Base-by-base conservation (phyloP, 2,113 vertebrate genomes). In the Acrocephalus arundinaceus region DNA sequence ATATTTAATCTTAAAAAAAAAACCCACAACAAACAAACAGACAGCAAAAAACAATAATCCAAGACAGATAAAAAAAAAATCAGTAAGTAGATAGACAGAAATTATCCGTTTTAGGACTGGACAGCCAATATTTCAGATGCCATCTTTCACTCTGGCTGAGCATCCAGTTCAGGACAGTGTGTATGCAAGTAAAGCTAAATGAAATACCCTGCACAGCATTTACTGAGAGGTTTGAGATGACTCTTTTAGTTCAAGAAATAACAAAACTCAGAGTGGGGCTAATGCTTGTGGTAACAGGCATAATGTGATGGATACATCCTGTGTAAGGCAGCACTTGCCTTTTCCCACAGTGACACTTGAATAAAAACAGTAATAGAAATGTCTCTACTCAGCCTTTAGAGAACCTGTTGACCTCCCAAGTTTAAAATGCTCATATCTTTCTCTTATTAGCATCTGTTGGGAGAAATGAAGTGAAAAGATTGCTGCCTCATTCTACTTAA, bases 401-500 rank as follows among this genome's bases (percentile, higher is more conserved):
- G 66, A 54, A 68, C 39, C 72, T 91, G 65, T 90, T 93, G 72
- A 89, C 85, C 57, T 91, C 65, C 75, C 22, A 65, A 78, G 46
- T 84, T 86, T 74, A 86, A 92, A 96, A 49, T 63, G 43, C 49
- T 92, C 65, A 5, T 77, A 70, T 83, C 59, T 93, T 72, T 80
- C n/a, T 73, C 43, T 85, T 63, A 58, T 65, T 78, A 93, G 39
- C 63, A 65, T 63, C 87, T 72, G 23, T 67, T 72, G 62, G 76
- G 87, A 88, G 87, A 93, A 88, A 55, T 61, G 30, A 80, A 93
- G 51, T 89, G 90, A 71, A 88, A 75, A 78, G 54, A 87, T 83
- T 68, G 51, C 68, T 87, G 61, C 75, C 75, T 83, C 75, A n/a
- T 51, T 85, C 61, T 84, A 10, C 52, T 88, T 67, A 93, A 74